Evolutionary conservation across 2,113 vertebrate species (phyloP).

Genomic region (Chamaea fasciata): DNA sequence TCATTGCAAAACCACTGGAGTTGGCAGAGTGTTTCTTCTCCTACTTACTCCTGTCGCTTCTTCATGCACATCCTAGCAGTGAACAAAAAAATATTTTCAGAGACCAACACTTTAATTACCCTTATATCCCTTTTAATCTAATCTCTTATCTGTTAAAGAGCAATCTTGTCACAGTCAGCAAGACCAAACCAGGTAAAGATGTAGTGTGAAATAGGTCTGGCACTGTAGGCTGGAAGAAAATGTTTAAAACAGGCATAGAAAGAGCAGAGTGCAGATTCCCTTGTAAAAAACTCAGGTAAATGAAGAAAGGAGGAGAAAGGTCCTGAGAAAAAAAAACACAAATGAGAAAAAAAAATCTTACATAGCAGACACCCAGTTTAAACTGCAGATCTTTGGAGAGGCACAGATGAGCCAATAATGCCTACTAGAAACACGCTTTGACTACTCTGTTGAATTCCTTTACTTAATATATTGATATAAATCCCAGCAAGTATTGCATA

Average conservation of each 20-base stretch:
- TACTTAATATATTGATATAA: neutral
- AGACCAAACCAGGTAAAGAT: neutral
- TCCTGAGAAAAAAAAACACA: neutral
- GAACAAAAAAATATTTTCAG: neutral
- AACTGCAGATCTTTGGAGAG: neutral
- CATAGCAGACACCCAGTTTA: neutral
- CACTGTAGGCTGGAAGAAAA: neutral
- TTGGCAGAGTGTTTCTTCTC: neutral
- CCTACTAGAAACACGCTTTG: neutral
- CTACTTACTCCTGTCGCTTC: neutral
- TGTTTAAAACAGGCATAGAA: neutral
- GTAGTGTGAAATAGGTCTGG: neutral
- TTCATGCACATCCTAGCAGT: neutral
- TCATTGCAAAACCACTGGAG: neutral
- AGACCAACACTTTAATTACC: neutral
- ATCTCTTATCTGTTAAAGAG: neutral
- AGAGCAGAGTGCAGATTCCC: neutral
- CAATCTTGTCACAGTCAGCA: neutral
- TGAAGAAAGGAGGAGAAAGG: neutral
- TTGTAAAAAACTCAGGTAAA: neutral
- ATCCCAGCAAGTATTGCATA: neutral
- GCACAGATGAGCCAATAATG: neutral
- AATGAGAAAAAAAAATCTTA: neutral
- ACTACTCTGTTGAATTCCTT: neutral
- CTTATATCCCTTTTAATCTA: neutral